Evolutionary conservation across 1,140 invertebrate genomes (phyloP).

Genomic region (Trichogramma pretiosum): DNA sequence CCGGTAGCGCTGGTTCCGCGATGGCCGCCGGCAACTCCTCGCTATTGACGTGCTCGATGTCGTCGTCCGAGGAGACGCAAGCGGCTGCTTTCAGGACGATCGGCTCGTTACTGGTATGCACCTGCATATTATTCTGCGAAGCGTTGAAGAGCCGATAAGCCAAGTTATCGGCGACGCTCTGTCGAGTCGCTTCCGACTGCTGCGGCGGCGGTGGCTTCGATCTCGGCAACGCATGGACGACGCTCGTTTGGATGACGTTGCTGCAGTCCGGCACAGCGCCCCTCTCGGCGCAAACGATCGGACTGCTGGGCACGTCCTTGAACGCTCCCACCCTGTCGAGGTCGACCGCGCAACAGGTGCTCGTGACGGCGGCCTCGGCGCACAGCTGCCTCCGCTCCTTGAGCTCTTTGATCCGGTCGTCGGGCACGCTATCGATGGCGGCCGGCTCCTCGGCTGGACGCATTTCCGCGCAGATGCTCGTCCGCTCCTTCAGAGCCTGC

Average conservation of each 20-base stretch:
- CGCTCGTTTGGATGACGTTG: slow-evolving; percentile 3
- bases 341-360: slow-evolving; percentile 26
- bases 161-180: not conserved
- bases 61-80: slow-evolving; percentile 35
- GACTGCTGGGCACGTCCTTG: slow-evolving; percentile 33
- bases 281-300: slow-evolving; percentile 37
- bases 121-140: slow-evolving; percentile 9
- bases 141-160: not conserved
- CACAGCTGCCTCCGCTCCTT: slow-evolving; percentile 33
- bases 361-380: slow-evolving; percentile 27
- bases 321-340: slow-evolving; percentile 35
- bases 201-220: not conserved
- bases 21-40: not conserved
- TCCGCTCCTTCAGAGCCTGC: slow-evolving; percentile 34
- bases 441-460: slow-evolving; percentile 37
- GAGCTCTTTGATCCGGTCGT: slow-evolving; percentile 37
- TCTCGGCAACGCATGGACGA: not conserved
- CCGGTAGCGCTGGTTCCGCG: not conserved
- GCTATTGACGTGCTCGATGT: slow-evolving; percentile 32
- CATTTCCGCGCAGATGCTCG: slow-evolving; percentile 43
- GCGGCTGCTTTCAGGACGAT: not conserved
- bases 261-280: slow-evolving; percentile 37
- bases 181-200: slow-evolving; percentile 9
- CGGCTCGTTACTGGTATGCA: slow-evolving; percentile 3
- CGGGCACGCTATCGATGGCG: slow-evolving; percentile 37